Base-by-base conservation (phyloP, 2,797 vertebrate genomes). In the Pachyuromys duprasi region DNA sequence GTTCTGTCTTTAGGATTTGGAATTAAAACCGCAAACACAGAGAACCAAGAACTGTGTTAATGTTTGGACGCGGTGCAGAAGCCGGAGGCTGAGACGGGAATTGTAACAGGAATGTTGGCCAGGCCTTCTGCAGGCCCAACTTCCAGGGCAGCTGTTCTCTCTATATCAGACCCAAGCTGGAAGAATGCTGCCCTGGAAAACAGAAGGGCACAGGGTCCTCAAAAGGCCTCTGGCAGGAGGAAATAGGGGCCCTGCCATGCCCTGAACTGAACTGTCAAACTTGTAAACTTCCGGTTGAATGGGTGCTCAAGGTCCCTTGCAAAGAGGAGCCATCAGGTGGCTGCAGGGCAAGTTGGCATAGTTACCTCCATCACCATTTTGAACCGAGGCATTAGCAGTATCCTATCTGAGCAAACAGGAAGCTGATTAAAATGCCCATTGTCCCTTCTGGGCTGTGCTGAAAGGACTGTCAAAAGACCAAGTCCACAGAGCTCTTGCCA, bases 131-230 rank as follows among this genome's bases (percentile, higher is more conserved):
- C 11, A 28, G 78, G 18, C 62, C 78, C 45, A 4, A 39, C 90
- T 96, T 95, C 31, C 82, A 69, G 57, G 70, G 96, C 97, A 98
- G 96, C 97, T 97, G 96, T 94, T 97, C 93, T 75, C 63, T 91
- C 94, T 90, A 49, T 28, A 8, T 74, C 92, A 90, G 92, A 83
- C 70, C 33, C 57, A 91, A 75, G 67, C n/a, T 72, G 97, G 97
- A 96, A 96, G 92, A 97, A 98, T 96, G 67, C 87, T 57, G 11
- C 83, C 76, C 93, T 60, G 76, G 82, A 88, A 91, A 96, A 60
- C 62, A 95, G 94, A 67, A n/a, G 93, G 70, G 94, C 94, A 87
- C 12, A 94, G 69, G 49, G 92, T 60, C 28, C 39, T 78, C 92
- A 45, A 81, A 96, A 95, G 89, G 78, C 74, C 2, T 31, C 86